phyloP scores from a whole-genome alignment of 2,797 vertebrate genomes.

The Acrossocheilus wenchowensis region DNA sequence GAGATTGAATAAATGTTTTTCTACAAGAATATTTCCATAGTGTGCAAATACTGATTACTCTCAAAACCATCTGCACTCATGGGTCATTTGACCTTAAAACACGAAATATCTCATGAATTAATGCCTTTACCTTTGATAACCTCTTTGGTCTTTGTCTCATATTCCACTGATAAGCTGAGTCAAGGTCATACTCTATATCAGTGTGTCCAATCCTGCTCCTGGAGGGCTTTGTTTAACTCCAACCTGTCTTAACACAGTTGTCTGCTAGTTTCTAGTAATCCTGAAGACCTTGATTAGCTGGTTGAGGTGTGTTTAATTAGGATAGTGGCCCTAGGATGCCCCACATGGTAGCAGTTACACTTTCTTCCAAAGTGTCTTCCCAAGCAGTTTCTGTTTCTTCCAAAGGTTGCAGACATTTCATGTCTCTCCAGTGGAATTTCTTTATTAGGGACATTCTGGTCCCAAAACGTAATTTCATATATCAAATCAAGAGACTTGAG shows the following conservation, averaged over 20 bases:
- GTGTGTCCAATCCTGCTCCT: not conserved
- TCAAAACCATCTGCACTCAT: not conserved
- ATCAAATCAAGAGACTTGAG: not conserved
- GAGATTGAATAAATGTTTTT: conserved; percentile 55
- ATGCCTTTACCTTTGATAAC: not conserved
- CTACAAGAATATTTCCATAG: conserved; percentile 26
- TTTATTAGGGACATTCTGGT: not conserved
- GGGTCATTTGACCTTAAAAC: not conserved
- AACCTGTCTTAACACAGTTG: not conserved
- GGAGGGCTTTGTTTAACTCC: not conserved
- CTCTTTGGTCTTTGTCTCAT: not conserved
- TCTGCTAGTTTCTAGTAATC: not conserved
- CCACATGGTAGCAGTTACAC: not conserved
- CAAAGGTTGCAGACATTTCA: not conserved
- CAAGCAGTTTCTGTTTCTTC: not conserved
- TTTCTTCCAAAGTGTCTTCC: not conserved
- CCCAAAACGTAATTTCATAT: not conserved
- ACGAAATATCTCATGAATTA: not conserved
- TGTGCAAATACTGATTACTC: not conserved
- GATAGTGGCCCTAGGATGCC: not conserved
- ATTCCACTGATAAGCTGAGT: not conserved
- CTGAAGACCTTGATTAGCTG: not conserved
- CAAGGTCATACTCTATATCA: not conserved
- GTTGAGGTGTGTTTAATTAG: conserved; percentile 15
- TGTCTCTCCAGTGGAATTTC: not conserved